Evolutionary conservation across 2,113 vertebrate genomes (phyloP).

Genomic region (Muntiacus reevesi): DNA sequence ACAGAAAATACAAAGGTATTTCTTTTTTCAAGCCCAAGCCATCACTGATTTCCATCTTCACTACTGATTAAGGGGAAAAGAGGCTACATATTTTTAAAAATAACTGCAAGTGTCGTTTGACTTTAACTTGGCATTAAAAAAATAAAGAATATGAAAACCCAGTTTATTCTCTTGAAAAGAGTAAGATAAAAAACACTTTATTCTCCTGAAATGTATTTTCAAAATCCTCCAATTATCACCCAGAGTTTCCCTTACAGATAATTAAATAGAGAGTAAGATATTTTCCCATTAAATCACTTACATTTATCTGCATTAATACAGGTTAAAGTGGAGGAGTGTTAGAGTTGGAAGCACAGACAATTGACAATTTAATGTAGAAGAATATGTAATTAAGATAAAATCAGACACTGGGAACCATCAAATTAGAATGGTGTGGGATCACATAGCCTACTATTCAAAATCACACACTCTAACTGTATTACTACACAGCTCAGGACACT

Average conservation of each 20-base stretch:
- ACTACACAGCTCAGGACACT: background rate
- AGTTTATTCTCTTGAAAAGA: constrained; percentile 20
- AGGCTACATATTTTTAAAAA: background rate
- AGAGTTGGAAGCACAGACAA: background rate
- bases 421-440: background rate
- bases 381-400: background rate
- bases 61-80: background rate
- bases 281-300: background rate
- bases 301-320: background rate
- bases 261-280: background rate
- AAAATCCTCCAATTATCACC: constrained; percentile 10
- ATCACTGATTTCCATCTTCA: constrained; percentile 3
- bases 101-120: background rate
- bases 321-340: background rate
- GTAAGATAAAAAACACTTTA: background rate
- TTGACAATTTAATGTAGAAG: background rate
- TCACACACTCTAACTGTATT: background rate
- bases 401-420: background rate
- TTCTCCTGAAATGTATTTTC: background rate
- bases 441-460: background rate
- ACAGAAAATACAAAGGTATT: background rate
- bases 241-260: background rate
- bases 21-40: background rate
- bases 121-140: background rate
- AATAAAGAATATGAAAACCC: background rate